Conservation (phyloP, 2,113 vertebrate species). For the Tachycineta bicolor region DNA sequence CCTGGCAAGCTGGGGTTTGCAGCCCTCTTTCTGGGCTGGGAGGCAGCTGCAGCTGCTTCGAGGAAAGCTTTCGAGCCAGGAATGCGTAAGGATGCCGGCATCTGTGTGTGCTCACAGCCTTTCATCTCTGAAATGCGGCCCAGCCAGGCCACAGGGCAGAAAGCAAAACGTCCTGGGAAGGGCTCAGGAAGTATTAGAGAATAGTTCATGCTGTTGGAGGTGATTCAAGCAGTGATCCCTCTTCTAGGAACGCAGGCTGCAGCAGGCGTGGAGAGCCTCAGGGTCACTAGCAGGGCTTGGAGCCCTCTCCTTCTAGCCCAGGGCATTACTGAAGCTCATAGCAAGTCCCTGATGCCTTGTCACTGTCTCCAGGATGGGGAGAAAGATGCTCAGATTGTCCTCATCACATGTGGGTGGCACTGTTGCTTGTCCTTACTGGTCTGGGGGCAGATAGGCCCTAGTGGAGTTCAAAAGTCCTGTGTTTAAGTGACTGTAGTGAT, state of each 20-base stretch:
- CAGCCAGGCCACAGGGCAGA: conserved; percentile 23
- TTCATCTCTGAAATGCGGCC: conserved; percentile 2
- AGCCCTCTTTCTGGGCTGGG: not conserved
- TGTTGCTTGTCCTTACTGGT: not conserved
- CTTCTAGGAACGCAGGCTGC: not conserved
- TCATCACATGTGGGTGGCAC: not conserved
- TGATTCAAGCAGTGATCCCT: conserved; percentile 3
- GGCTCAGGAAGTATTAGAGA: conserved; percentile 8
- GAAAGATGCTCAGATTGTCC: accelerated
- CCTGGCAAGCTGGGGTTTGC: not conserved
- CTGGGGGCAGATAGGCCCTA: not conserved
- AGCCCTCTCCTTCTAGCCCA: not conserved
- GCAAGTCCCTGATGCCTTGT: accelerated
- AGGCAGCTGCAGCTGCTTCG: conserved; percentile 8
- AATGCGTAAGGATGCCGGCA: conserved; percentile 27
- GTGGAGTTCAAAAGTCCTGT: not conserved
- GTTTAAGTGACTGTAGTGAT: not conserved
- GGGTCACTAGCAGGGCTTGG: not conserved
- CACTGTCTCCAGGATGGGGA: not conserved
- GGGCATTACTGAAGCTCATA: not conserved
- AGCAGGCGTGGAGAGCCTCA: not conserved
- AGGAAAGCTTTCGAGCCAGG: conserved; percentile 53
- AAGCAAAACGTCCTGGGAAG: conserved; percentile 31
- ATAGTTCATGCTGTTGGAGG: conserved; percentile 19
- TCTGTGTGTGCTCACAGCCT: conserved; percentile 3